Conservation (phyloP, 2,797 vertebrate species). For the Alca torda region DNA sequence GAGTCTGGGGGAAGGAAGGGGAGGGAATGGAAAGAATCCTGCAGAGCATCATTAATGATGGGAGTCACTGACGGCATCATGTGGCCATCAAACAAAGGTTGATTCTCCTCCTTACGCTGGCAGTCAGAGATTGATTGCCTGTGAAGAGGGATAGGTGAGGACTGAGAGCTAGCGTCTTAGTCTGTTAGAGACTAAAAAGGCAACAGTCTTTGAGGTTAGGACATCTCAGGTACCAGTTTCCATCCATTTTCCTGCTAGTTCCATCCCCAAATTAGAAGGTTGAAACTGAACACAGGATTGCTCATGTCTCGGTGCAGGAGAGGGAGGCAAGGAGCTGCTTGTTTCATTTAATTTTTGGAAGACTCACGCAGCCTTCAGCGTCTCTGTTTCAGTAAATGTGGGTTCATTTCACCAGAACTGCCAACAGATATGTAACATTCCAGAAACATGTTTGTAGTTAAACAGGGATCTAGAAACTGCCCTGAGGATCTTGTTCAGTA, state of each 20-base stretch:
- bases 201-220: background rate
- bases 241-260: background rate
- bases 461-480: background rate
- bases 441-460: background rate
- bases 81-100: background rate
- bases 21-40: background rate
- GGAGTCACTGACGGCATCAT: background rate
- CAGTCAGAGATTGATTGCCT: background rate
- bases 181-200: background rate
- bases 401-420: background rate
- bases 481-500: background rate
- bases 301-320: background rate
- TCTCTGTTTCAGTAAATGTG: background rate
- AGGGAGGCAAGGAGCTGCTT: background rate
- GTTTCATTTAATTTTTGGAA: background rate
- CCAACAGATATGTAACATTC: background rate
- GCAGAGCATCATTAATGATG: background rate
- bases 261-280: background rate
- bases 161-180: background rate
- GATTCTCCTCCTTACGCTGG: background rate
- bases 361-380: background rate
- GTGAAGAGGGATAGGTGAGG: background rate
- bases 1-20: background rate
- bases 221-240: background rate
- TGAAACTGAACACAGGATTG: background rate